phyloP scores from a whole-genome alignment of 2,888 invertebrate species.

The Drosophila sordidula region DNA sequence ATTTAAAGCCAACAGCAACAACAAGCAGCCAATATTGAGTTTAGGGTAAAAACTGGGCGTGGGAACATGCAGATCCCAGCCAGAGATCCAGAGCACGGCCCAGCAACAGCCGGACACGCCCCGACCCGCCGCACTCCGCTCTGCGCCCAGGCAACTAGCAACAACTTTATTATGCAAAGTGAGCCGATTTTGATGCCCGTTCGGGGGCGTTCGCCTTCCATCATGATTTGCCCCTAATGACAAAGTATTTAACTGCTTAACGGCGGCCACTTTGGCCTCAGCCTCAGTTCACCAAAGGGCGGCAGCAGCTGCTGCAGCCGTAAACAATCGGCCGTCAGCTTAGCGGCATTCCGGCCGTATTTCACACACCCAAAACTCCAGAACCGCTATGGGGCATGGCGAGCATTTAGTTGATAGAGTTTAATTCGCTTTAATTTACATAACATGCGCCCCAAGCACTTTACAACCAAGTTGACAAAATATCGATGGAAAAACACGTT shows the following conservation, averaged over 20 bases:
- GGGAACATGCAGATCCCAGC: slow-evolving; percentile 44
- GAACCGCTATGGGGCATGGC: slow-evolving; percentile 8
- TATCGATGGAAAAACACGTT: neutral
- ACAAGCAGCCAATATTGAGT: slow-evolving; percentile 9
- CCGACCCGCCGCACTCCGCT: no score
- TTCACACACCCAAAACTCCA: slow-evolving; percentile 40
- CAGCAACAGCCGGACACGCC: neutral
- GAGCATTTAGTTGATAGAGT: neutral
- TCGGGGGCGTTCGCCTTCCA: slow-evolving; percentile 45
- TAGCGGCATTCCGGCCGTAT: slow-evolving; percentile 22
- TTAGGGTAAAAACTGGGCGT: slow-evolving; percentile 41
- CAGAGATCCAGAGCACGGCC: slow-evolving; percentile 22
- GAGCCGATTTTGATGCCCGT: slow-evolving; percentile 40
- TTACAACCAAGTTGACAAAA: slow-evolving; percentile 7
- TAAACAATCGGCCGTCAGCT: slow-evolving; percentile 1
- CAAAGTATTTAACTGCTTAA: slow-evolving; percentile 55
- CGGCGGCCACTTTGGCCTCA: slow-evolving; percentile 14
- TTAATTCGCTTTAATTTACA: slow-evolving; percentile 27
- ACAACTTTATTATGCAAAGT: slow-evolving; percentile 62
- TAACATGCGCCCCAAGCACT: slow-evolving; percentile 12
- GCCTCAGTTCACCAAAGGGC: slow-evolving; percentile 25
- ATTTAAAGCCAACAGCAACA: slow-evolving; percentile 32
- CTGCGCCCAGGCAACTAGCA: neutral
- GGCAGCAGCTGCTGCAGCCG: slow-evolving; percentile 3
- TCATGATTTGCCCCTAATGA: slow-evolving; percentile 74